Evolutionary conservation across 2,888 invertebrate genomes (phyloP).

Genomic region (Suillia variegata): DNA sequence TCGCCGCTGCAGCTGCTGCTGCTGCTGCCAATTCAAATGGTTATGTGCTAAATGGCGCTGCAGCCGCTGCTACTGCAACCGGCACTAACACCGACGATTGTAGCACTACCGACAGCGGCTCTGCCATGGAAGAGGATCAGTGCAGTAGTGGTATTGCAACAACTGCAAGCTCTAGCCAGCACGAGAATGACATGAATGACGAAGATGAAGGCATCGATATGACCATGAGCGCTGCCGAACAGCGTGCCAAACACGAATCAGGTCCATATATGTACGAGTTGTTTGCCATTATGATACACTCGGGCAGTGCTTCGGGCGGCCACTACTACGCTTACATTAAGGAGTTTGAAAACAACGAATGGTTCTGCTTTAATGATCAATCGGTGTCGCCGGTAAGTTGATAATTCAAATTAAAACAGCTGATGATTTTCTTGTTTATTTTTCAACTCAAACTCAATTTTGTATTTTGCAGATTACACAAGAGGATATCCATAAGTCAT

Average conservation of each 20-base stretch:
- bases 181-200: constrained; percentile 62
- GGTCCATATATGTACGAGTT: constrained; percentile 83
- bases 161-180: constrained; percentile 58
- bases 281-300: constrained; percentile 91
- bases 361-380: constrained; percentile 91
- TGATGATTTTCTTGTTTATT: background rate
- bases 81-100: constrained; percentile 67
- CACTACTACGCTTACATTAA: constrained; percentile 93
- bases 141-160: constrained; percentile 61
- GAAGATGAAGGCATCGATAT: constrained; percentile 75
- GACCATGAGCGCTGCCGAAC: constrained; percentile 60
- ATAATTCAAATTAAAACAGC: background rate
- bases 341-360: constrained; percentile 74
- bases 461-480: constrained; percentile 69
- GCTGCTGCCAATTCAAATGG: constrained; percentile 19
- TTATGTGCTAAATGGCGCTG: constrained; percentile 45
- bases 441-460: no score
- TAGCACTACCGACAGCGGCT: constrained; percentile 72
- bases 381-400: constrained; percentile 70
- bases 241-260: constrained; percentile 51
- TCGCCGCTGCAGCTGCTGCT: constrained; percentile 37
- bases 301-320: constrained; percentile 87
- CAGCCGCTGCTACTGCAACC: constrained; percentile 49
- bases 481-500: constrained; percentile 82
- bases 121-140: constrained; percentile 72